phyloP scores from a whole-genome alignment of 2,797 vertebrate species.

The Poeciliopsis infans region DNA sequence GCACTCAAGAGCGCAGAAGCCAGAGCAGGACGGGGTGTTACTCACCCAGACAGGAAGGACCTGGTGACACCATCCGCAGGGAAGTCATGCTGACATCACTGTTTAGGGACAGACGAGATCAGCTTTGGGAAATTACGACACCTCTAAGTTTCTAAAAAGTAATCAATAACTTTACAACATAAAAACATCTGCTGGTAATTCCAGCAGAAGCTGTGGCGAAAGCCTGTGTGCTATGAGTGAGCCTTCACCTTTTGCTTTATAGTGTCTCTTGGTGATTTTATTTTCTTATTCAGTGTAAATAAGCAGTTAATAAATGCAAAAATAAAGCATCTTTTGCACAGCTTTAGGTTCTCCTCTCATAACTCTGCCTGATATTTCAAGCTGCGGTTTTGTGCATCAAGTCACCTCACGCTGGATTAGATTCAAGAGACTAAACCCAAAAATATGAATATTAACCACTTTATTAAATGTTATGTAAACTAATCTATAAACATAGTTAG shows the following conservation, averaged over 20 bases:
- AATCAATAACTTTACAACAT: conserved; percentile 5
- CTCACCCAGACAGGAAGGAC: conserved; percentile 63
- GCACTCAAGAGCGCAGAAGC: conserved; percentile 39
- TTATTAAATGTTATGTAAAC: neutral
- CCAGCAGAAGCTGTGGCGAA: neutral
- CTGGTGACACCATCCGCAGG: conserved; percentile 69
- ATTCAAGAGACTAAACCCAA: neutral
- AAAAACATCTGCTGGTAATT: conserved; percentile 14
- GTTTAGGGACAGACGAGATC: conserved; percentile 58
- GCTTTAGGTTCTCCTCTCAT: neutral
- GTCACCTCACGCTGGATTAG: neutral
- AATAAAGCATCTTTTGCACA: neutral
- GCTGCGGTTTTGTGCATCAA: neutral
- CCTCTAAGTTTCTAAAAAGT: conserved; percentile 41
- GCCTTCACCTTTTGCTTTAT: too few species aligned
- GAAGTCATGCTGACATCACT: conserved; percentile 55
- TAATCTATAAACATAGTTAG: neutral
- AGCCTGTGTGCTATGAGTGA: neutral
- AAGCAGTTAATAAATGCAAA: neutral
- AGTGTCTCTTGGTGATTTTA: neutral
- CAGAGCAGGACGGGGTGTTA: conserved; percentile 44
- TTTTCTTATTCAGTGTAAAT: neutral
- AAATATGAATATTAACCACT: neutral
- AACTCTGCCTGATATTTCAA: neutral
- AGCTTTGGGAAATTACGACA: conserved; percentile 41